Conservation (phyloP, 2,113 vertebrate genomes). For the Orthochromis indermauri region DNA sequence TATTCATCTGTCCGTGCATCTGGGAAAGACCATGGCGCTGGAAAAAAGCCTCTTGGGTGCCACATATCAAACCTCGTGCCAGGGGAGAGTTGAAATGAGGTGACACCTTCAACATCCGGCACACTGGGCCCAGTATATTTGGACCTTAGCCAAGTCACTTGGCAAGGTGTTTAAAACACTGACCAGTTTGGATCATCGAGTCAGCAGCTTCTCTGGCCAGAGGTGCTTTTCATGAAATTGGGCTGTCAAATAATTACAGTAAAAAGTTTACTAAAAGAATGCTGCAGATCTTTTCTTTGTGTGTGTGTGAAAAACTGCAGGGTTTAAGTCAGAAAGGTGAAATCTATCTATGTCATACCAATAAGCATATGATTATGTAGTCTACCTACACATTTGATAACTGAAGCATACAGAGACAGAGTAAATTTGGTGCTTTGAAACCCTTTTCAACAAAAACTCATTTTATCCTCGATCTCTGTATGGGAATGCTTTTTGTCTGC, state of each 20-base stretch:
- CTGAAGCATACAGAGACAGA: background rate
- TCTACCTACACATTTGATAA: background rate
- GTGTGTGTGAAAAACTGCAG: background rate
- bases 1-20: conserved; percentile 37
- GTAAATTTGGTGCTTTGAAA: background rate
- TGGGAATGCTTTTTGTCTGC: background rate
- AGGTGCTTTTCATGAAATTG: conserved; percentile 29
- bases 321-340: background rate
- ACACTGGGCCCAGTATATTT: background rate
- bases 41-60: conserved; percentile 6
- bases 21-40: conserved; percentile 23
- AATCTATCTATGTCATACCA: background rate
- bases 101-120: conserved; percentile 34
- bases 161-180: conserved; percentile 24
- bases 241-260: conserved; percentile 20
- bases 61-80: conserved; percentile 54
- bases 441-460: background rate
- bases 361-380: background rate
- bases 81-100: conserved; percentile 27
- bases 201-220: conserved; percentile 54
- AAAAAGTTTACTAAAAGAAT: background rate
- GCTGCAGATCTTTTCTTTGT: background rate
- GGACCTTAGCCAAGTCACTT: conserved; percentile 33
- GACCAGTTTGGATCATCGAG: conserved; percentile 36
- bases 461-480: background rate